A percentile compares a stretch with the other conserved stretches of the same genome.
Conservation (phyloP, 1,140 invertebrate species). For the Drosophila littoralis region DNA sequence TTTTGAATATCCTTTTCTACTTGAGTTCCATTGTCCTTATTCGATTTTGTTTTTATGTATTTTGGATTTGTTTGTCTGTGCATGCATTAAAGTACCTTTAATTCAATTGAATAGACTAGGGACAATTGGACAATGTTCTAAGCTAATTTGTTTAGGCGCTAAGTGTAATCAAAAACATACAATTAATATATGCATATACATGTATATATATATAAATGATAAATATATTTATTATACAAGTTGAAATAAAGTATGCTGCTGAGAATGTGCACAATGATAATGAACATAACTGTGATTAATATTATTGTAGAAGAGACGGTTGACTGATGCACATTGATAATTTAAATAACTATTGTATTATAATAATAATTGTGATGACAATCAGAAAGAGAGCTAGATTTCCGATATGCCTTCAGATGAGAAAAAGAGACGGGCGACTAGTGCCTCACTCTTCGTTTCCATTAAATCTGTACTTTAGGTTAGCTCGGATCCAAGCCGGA, state of each 20-base stretch:
- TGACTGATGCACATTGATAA: background rate
- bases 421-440: background rate
- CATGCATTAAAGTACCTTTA: conserved; percentile 23
- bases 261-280: conserved; percentile 48
- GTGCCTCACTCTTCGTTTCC: conserved; percentile 1
- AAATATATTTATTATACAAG: conserved; percentile 57
- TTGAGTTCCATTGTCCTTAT: background rate
- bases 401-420: background rate
- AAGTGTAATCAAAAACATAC: conserved; percentile 43
- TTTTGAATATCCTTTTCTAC: background rate
- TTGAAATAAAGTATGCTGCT: conserved; percentile 56
- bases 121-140: conserved; percentile 49
- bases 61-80: background rate
- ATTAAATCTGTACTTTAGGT: background rate
- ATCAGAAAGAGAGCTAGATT: background rate
- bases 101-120: conserved; percentile 17
- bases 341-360: background rate
- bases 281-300: conserved; percentile 1
- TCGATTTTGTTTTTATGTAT: background rate
- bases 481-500: background rate
- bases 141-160: conserved; percentile 60
- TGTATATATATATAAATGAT: conserved; percentile 14
- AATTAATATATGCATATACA: conserved; percentile 34
- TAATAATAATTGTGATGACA: background rate
- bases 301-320: background rate